Conservation (phyloP, 1,140 invertebrate genomes). For the Drosophila arizonae region DNA sequence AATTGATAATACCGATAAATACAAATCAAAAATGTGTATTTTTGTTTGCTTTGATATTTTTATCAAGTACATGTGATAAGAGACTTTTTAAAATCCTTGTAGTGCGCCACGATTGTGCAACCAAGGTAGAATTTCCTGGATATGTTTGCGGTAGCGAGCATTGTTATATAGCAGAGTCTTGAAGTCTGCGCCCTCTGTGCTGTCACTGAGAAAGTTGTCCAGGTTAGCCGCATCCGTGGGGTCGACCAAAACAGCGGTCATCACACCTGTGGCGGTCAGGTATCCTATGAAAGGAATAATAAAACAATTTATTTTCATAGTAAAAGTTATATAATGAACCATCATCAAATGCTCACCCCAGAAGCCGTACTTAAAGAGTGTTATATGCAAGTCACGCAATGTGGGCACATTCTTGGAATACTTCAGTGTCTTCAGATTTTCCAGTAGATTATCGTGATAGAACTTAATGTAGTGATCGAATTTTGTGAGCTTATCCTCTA, state of each 20-base stretch:
- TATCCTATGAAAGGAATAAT: conserved; percentile 37
- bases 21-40: background rate
- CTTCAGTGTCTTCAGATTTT: conserved; percentile 64
- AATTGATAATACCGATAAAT: conserved; percentile 1
- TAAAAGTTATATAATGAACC: background rate
- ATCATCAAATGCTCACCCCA: conserved; percentile 49
- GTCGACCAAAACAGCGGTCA: conserved; percentile 69
- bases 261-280: conserved; percentile 56
- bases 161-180: conserved; percentile 63
- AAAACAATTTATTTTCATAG: background rate
- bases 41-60: too few species aligned
- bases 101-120: conserved; percentile 10
- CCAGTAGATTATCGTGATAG: conserved; percentile 63
- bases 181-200: conserved; percentile 52
- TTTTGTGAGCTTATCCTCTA: conserved; percentile 66
- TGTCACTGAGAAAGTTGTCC: conserved; percentile 63
- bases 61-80: background rate
- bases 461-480: conserved; percentile 72
- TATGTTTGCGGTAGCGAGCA: conserved; percentile 63
- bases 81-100: background rate
- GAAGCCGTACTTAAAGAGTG: conserved; percentile 46
- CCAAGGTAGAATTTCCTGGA: conserved; percentile 63
- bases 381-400: conserved; percentile 54
- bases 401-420: conserved; percentile 57
- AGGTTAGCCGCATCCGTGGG: conserved; percentile 60